phyloP scores from a whole-genome alignment of 2,113 vertebrate species.

The Alaudala cheleensis region DNA sequence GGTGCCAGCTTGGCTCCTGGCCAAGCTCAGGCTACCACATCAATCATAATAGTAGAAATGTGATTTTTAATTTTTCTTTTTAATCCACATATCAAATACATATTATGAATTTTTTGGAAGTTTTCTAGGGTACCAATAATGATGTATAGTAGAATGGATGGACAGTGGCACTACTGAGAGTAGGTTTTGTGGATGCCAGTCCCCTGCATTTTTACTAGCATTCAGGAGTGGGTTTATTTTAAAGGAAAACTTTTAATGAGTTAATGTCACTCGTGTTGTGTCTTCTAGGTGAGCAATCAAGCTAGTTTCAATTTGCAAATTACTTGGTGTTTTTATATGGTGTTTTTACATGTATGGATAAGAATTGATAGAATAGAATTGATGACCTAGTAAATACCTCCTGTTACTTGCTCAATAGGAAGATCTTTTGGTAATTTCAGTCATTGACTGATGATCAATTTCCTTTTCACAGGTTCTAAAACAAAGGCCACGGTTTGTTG shows the following conservation, averaged over 20 bases:
- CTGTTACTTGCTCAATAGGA: not conserved
- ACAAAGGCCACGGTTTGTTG: constrained; percentile 92
- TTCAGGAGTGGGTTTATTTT: not conserved
- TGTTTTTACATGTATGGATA: not conserved
- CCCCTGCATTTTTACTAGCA: not conserved
- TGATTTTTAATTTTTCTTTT: not conserved
- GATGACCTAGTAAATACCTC: not conserved
- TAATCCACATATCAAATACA: not conserved
- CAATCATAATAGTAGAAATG: not conserved
- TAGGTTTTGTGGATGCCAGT: not conserved
- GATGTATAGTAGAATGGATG: not conserved
- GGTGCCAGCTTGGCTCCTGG: not conserved
- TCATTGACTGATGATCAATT: not conserved
- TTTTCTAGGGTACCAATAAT: not conserved
- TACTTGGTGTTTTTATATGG: not conserved
- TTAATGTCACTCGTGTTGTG: not conserved
- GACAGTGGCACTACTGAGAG: not conserved
- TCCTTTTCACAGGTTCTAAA: constrained; percentile 85
- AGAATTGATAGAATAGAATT: not conserved
- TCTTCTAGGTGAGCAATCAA: not conserved
- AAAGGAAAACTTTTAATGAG: not conserved
- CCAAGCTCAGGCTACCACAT: not conserved
- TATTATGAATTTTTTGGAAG: not conserved
- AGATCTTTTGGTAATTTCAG: not conserved
- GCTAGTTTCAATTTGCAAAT: not conserved